Percentiles rank a stretch among this genome's conserved stretches.
Evolutionary conservation across 2,797 vertebrate species (phyloP).

Genomic region (Eidolon dupreanum): DNA sequence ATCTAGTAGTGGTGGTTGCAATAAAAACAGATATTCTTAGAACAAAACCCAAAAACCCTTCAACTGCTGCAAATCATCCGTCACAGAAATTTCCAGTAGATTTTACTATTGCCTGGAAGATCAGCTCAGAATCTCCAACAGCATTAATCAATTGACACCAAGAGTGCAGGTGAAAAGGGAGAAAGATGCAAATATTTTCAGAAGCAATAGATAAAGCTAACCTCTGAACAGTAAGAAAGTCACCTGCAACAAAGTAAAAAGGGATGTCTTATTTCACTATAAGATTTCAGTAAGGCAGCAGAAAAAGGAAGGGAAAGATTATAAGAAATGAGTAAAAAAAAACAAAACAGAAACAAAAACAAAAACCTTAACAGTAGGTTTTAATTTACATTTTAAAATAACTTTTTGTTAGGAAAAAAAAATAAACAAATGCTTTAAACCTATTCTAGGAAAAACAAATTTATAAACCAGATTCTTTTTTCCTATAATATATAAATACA

Average conservation of each 20-base stretch:
- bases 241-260: background rate
- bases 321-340: background rate
- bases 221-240: background rate
- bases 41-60: background rate
- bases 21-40: background rate
- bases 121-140: background rate
- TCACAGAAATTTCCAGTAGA: background rate
- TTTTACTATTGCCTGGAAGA: background rate
- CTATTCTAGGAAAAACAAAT: background rate
- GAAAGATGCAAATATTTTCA: background rate
- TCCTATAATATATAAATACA: background rate
- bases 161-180: background rate
- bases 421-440: background rate
- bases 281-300: background rate
- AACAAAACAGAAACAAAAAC: no score
- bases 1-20: background rate
- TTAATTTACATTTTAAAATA: constrained; percentile 5
- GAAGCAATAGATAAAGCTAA: background rate
- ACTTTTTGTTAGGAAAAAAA: background rate
- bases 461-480: background rate
- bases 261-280: background rate
- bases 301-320: background rate
- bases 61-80: background rate
- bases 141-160: background rate
- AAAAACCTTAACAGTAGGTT: background rate